Evolutionary conservation across 2,888 invertebrate genomes (phyloP).

Genomic region (Gibbula magus): DNA sequence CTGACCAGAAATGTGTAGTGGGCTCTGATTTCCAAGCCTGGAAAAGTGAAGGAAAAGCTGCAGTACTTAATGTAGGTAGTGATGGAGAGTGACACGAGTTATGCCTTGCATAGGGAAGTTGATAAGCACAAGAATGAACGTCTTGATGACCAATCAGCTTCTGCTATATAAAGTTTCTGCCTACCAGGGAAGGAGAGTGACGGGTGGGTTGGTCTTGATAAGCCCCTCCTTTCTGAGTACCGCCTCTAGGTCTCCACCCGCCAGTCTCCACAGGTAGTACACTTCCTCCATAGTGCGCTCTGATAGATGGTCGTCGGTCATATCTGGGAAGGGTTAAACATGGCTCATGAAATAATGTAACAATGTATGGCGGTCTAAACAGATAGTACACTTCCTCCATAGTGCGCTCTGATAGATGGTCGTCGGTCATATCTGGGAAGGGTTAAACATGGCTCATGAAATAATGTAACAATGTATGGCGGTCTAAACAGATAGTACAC

Average conservation of each 20-base stretch:
- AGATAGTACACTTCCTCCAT: slow-evolving; percentile 92
- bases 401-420: slow-evolving; percentile 76
- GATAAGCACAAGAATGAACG: too few relatives aligned
- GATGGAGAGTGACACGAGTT: too few relatives aligned
- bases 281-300: slow-evolving; percentile 84
- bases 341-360: not conserved
- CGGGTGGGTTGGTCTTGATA: slow-evolving; percentile 85
- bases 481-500: slow-evolving; percentile 94
- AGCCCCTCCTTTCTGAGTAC: slow-evolving; percentile 93
- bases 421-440: slow-evolving; percentile 46
- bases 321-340: slow-evolving; percentile 23
- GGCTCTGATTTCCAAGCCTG: too few relatives aligned
- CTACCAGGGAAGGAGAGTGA: slow-evolving; percentile 75
- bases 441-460: not conserved
- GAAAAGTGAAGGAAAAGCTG: too few relatives aligned
- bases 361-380: slow-evolving; percentile 82
- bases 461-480: not conserved
- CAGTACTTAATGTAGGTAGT: too few relatives aligned
- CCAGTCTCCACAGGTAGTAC: slow-evolving; percentile 95
- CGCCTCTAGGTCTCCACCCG: slow-evolving; percentile 94
- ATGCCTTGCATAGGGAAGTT: too few relatives aligned
- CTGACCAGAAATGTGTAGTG: too few relatives aligned
- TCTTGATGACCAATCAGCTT: too few relatives aligned
- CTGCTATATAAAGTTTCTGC: slow-evolving; percentile 6
- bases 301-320: slow-evolving; percentile 69